These are phyloP conservation scores for Ceratina calcarata DNA, from an alignment of 1,140 invertebrate genomes.

Conservation along the genomic window DNA sequence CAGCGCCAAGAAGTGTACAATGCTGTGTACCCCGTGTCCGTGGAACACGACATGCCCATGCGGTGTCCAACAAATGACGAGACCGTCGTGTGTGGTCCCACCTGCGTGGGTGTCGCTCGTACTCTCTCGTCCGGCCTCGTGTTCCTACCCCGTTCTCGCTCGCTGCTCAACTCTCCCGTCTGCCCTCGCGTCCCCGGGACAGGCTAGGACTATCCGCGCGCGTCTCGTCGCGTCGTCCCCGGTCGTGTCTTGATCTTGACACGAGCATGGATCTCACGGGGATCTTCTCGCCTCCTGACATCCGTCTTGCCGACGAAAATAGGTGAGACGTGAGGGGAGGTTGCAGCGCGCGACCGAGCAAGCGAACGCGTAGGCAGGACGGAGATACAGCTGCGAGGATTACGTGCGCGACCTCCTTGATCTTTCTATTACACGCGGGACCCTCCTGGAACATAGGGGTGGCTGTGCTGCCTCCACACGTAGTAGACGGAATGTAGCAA, in stretches of 20 bases:
- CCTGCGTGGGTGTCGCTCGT: conserved; percentile 75
- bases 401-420: conserved; percentile 44
- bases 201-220: conserved; percentile 40
- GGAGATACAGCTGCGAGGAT: conserved; percentile 38
- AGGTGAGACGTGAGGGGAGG: conserved; percentile 35
- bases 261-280: conserved; percentile 55
- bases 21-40: conserved; percentile 70
- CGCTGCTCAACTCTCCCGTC: neutral
- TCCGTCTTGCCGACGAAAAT: conserved; percentile 56
- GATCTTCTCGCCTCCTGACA: conserved; percentile 59
- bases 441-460: neutral
- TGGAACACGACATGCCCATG: conserved; percentile 74
- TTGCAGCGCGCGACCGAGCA: neutral
- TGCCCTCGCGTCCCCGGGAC: conserved; percentile 26
- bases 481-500: no score
- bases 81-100: conserved; percentile 79
- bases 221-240: conserved; percentile 33
- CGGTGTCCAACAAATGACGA: conserved; percentile 79
- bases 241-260: conserved; percentile 44
- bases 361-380: conserved; percentile 28
- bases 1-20: conserved; percentile 73
- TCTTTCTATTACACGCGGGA: conserved; percentile 41
- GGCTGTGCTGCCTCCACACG: neutral
- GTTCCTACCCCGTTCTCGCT: conserved; percentile 35
- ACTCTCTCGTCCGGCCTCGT: conserved; percentile 35